Percentiles rank a stretch among this genome's conserved stretches.
Conservation (phyloP, 53 echinoderm and acorn worm species). For the Holothuria leucospilota region DNA sequence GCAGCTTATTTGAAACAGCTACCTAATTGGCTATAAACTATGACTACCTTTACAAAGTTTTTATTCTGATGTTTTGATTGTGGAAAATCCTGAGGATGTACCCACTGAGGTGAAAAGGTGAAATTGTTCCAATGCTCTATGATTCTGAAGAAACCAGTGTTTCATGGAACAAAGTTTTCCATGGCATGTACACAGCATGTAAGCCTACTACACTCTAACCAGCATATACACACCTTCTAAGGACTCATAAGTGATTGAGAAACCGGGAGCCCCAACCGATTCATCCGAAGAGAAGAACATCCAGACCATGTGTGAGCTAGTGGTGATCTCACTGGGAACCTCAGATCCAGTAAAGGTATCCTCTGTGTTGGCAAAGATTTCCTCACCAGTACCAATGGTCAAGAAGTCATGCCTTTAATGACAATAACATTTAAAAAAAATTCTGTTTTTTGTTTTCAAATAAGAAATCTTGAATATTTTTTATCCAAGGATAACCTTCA, state of each 20-base stretch:
- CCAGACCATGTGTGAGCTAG: conserved; percentile 67
- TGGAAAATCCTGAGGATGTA: too few relatives aligned
- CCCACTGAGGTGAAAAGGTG: too few relatives aligned
- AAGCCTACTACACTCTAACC: too few relatives aligned
- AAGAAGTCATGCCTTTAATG: conserved; percentile 82
- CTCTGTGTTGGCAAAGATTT: conserved; percentile 45
- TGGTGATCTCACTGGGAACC: conserved; percentile 40
- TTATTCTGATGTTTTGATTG: too few relatives aligned
- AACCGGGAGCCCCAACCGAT: conserved; percentile 56
- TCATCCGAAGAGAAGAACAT: conserved; percentile 79
- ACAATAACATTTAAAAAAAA: background rate
- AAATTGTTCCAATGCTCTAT: too few relatives aligned
- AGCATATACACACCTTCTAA: conserved; percentile 52
- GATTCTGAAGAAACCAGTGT: too few relatives aligned
- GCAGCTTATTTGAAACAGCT: too few relatives aligned
- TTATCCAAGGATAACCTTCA: background rate
- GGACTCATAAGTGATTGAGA: conserved; percentile 66
- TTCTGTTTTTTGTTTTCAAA: background rate
- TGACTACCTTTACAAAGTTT: too few relatives aligned
- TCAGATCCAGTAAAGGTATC: conserved; percentile 67
- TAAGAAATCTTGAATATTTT: too few relatives aligned
- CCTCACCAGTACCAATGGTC: conserved; percentile 72
- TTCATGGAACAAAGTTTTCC: too few relatives aligned
- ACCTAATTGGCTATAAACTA: too few relatives aligned
- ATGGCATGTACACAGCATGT: too few relatives aligned